phyloP scores from a whole-genome alignment of 2,888 invertebrate genomes.

The Zaprionus bogoriensis region DNA sequence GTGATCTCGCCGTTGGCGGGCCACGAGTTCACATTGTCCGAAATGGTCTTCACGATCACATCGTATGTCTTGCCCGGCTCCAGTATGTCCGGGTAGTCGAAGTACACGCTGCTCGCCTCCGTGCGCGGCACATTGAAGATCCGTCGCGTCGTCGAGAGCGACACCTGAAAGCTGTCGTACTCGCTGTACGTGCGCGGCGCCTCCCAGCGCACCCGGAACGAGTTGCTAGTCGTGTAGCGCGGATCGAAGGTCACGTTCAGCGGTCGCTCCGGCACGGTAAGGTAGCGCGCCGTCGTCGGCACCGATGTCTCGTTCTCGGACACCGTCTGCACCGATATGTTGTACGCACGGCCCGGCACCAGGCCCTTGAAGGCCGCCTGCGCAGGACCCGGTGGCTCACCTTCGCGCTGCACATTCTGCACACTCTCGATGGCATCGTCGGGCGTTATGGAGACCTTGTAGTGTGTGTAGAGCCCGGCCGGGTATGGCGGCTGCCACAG shows the following conservation, averaged over 20 bases:
- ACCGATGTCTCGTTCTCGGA: conserved; percentile 95
- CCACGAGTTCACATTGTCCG: conserved; percentile 97
- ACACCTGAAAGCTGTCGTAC: conserved; percentile 96
- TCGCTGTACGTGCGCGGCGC: conserved; percentile 92
- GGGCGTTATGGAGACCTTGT: conserved; percentile 95
- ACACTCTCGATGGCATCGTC: conserved; percentile 94
- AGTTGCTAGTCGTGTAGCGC: conserved; percentile 88
- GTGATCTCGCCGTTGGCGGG: conserved; percentile 94
- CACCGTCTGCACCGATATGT: conserved; percentile 96
- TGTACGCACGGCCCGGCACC: conserved; percentile 94
- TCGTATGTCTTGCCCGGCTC: conserved; percentile 95
- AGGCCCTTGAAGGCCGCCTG: conserved; percentile 97
- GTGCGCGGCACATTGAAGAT: conserved; percentile 86
- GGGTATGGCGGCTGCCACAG: conserved; percentile 98
- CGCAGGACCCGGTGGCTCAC: conserved; percentile 96
- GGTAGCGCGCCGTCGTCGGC: conserved; percentile 95
- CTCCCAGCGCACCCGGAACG: conserved; percentile 93
- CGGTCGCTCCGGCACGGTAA: conserved; percentile 94
- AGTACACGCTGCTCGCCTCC: conserved; percentile 84
- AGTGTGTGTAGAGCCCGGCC: conserved; percentile 95
- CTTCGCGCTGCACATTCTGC: conserved; percentile 95
- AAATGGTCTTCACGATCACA: conserved; percentile 95
- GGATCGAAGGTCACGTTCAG: conserved; percentile 92
- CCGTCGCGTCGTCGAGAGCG: conserved; percentile 87
- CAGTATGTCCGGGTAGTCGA: conserved; percentile 90